Evolutionary conservation across 2,888 invertebrate species (phyloP).

Genomic region (Pachydiplax longipennis): DNA sequence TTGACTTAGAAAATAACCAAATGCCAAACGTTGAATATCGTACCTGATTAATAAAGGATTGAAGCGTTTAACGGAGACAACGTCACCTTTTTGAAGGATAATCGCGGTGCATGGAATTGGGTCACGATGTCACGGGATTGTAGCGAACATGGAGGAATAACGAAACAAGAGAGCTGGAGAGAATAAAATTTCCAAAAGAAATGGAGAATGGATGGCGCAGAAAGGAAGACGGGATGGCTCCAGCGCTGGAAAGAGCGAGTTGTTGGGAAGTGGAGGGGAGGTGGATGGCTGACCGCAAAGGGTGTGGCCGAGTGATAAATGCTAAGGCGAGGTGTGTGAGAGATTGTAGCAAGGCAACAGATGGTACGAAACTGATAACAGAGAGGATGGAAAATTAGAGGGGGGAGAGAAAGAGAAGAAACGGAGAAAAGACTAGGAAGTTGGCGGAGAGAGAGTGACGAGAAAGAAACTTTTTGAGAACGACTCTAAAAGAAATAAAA

Average conservation of each 20-base stretch:
- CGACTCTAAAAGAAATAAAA: background rate
- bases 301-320: constrained; percentile 44
- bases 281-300: background rate
- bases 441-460: background rate
- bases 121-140: background rate
- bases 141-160: background rate
- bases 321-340: constrained; percentile 41
- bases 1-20: no score
- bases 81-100: background rate
- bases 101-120: background rate
- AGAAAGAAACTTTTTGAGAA: no score
- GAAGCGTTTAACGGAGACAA: no score
- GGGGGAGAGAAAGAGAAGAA: background rate
- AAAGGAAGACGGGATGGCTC: background rate
- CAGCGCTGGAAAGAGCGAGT: background rate
- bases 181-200: background rate
- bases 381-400: background rate
- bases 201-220: background rate
- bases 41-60: no score
- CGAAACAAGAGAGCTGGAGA: background rate
- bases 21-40: no score
- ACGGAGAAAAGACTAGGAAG: background rate
- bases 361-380: constrained; percentile 33
- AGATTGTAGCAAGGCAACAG: constrained; percentile 36
- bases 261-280: background rate